A percentile compares a stretch with the other conserved stretches of the same genome.
Evolutionary conservation across 2,113 vertebrate species (phyloP).

Genomic region (Miniopterus natalensis): DNA sequence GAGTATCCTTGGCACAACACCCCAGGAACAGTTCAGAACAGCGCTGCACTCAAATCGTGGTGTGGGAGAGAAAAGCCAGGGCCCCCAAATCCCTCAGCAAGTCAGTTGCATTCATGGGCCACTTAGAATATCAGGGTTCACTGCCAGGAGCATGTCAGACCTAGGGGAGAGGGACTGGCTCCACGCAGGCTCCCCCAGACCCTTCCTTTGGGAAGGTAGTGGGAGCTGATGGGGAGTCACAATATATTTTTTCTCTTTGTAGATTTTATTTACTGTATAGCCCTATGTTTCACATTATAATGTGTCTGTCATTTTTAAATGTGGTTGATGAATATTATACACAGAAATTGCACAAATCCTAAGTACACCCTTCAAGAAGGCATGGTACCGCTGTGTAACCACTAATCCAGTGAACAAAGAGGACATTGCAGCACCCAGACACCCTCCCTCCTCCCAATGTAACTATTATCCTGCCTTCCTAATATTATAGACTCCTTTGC

Average conservation of each 20-base stretch:
- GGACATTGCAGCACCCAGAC: background rate
- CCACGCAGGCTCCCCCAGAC: background rate
- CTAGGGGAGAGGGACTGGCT: background rate
- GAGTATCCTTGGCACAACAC: background rate
- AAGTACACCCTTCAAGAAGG: background rate
- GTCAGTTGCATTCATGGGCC: too few species aligned
- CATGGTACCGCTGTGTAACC: fast-evolving
- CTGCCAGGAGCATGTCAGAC: background rate
- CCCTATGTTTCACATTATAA: background rate
- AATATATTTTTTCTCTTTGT: background rate
- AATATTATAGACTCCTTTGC: background rate
- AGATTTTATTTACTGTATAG: background rate
- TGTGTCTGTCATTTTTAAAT: background rate
- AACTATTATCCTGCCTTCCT: background rate
- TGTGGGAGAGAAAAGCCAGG: background rate
- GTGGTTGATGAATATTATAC: background rate
- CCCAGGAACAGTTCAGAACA: background rate
- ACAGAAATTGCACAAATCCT: background rate
- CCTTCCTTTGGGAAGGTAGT: background rate
- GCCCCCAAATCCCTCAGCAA: background rate
- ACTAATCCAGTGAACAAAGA: fast-evolving
- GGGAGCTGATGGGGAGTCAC: background rate
- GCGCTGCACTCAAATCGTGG: background rate
- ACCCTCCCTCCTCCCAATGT: fast-evolving
- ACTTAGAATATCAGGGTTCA: background rate